These are phyloP conservation scores for Parochlus steinenii DNA, from an alignment of 2,888 invertebrate genomes.

Conservation along the genomic window DNA sequence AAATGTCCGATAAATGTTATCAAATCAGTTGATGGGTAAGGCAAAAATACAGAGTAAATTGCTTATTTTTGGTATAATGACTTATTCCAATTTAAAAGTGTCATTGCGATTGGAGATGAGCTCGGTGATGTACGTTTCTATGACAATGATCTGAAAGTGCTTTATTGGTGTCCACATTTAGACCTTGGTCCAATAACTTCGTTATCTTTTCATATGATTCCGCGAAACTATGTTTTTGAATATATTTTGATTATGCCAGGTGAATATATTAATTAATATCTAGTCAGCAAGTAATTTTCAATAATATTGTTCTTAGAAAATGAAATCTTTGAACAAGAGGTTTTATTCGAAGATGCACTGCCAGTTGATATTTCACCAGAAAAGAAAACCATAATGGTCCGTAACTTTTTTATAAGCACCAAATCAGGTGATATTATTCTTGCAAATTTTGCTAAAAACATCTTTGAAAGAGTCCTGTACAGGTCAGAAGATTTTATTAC, in stretches of 20 bases:
- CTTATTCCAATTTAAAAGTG: constrained; percentile 22
- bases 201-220: constrained; percentile 4
- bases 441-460: constrained; percentile 35
- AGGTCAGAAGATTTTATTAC: constrained; percentile 28
- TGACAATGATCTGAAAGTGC: constrained; percentile 36
- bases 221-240: constrained; percentile 6
- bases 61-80: neutral
- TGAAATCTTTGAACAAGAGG: neutral
- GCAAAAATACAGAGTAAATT: neutral
- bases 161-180: constrained; percentile 35
- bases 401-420: constrained; percentile 27
- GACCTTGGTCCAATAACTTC: constrained; percentile 6
- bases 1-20: constrained; percentile 32
- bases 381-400: too few species aligned
- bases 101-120: constrained; percentile 37
- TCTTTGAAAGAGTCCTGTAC: constrained; percentile 29
- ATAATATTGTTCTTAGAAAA: neutral
- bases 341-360: neutral
- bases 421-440: constrained; percentile 32
- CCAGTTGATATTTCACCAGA: constrained; percentile 1
- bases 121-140: constrained; percentile 40
- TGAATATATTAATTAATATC: neutral
- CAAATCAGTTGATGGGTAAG: constrained; percentile 35
- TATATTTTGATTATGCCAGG: neutral
- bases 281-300: neutral